Evolutionary conservation across 2,113 vertebrate species (phyloP).

Genomic region (Apodemus sylvaticus): DNA sequence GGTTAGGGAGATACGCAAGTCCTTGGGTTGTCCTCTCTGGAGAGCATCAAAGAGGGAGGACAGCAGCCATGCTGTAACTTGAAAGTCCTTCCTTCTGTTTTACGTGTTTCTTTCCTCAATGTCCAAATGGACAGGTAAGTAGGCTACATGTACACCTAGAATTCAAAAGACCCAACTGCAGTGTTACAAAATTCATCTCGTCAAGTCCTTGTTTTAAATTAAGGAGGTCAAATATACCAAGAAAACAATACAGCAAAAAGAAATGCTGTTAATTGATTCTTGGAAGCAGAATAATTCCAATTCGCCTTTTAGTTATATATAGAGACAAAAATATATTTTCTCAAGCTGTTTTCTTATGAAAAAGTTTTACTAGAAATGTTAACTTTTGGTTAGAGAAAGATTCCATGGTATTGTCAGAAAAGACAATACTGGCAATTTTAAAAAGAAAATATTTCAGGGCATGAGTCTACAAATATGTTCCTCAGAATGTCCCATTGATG

Average conservation of each 20-base stretch:
- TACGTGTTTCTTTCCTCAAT: neutral
- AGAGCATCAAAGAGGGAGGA: neutral
- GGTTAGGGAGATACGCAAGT: conserved; percentile 31
- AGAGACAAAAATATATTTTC: conserved; percentile 45
- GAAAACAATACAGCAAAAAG: conserved; percentile 35
- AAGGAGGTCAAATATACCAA: conserved; percentile 55
- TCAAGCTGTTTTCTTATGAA: conserved; percentile 28
- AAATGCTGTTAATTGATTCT: conserved; percentile 71
- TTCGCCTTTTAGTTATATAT: neutral
- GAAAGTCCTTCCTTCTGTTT: neutral
- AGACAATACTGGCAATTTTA: neutral
- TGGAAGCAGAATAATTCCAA: conserved; percentile 2
- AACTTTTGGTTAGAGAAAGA: neutral
- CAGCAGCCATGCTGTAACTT: neutral
- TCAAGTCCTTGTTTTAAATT: conserved; percentile 33
- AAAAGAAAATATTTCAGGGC: conserved; percentile 15
- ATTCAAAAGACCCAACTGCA: neutral
- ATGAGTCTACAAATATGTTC: neutral
- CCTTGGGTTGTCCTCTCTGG: conserved; percentile 58
- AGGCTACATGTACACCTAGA: neutral
- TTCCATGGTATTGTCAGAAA: neutral
- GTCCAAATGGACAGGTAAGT: conserved; percentile 31
- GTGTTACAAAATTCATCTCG: conserved; percentile 37
- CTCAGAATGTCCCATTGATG: neutral
- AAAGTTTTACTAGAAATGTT: conserved; percentile 10